These are phyloP conservation scores for Hyla sarda DNA, from an alignment of 2,113 vertebrate genomes.

Conservation along the genomic window DNA sequence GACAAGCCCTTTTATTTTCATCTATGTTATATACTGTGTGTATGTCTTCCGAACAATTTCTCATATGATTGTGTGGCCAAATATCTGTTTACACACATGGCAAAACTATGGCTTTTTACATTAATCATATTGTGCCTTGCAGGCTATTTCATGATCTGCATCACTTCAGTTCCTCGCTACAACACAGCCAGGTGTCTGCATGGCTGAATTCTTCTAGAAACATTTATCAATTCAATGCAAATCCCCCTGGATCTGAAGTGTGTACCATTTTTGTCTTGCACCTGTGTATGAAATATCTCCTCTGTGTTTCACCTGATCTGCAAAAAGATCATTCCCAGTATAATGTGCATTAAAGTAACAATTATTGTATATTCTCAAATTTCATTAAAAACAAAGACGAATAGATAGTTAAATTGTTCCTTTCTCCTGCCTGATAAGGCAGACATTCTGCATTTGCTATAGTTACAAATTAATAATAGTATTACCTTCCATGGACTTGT, in stretches of 20 bases:
- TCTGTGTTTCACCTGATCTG: constrained; percentile 8
- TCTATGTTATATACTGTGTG: too few species aligned
- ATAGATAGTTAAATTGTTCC: not conserved
- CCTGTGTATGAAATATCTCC: constrained; percentile 32
- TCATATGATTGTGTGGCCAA: not conserved
- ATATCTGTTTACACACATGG: not conserved
- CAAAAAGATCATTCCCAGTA: not conserved
- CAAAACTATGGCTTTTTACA: not conserved
- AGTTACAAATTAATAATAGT: not conserved
- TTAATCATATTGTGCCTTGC: not conserved
- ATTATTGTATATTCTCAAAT: not conserved
- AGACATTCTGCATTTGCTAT: not conserved
- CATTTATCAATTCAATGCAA: constrained; percentile 42
- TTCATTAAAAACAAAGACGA: not conserved
- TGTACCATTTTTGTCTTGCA: constrained; percentile 32
- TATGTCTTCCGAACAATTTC: not conserved
- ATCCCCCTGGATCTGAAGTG: constrained; percentile 30
- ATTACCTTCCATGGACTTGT: not conserved
- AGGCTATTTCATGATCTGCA: not conserved
- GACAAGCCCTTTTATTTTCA: too few species aligned
- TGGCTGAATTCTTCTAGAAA: not conserved
- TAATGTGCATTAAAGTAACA: not conserved
- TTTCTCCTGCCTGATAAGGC: not conserved
- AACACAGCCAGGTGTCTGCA: constrained; percentile 38
- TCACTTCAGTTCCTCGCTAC: constrained; percentile 17